Conservation (phyloP, 2,888 invertebrate species). For the Rhogogaster chlorosoma region DNA sequence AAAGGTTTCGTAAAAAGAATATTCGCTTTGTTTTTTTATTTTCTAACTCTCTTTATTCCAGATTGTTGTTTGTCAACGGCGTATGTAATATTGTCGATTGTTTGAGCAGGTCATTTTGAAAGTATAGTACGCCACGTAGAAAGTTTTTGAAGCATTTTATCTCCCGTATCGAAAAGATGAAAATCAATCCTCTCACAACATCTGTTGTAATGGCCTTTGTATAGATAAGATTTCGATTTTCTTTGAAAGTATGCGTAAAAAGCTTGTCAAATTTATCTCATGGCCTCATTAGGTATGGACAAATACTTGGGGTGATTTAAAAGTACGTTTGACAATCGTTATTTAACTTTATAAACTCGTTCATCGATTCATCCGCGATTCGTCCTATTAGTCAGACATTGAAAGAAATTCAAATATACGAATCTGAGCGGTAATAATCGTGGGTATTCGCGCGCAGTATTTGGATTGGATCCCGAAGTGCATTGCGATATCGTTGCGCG, state of each 20-base stretch:
- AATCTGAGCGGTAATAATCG: constrained; percentile 5
- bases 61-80: not conserved
- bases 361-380: not conserved
- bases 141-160: not conserved
- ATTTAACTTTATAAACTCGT: not conserved
- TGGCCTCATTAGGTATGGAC: not conserved
- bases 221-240: not conserved
- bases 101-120: not conserved
- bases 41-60: not conserved
- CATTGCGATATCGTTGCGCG: constrained; percentile 43
- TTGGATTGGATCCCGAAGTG: constrained; percentile 48
- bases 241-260: not conserved
- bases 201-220: not conserved
- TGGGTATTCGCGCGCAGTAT: constrained; percentile 41
- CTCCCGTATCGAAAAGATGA: not conserved
- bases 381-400: not conserved
- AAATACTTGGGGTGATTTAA: not conserved
- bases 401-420: constrained; percentile 33
- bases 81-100: not conserved
- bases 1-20: not conserved
- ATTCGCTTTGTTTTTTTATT: not conserved
- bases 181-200: not conserved
- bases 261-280: not conserved
- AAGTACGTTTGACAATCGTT: not conserved
- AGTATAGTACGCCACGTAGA: not conserved